A percentile compares a stretch with the other conserved stretches of the same genome.
These are phyloP conservation scores for Rousettus leschenaultii DNA, from an alignment of 2,113 vertebrate genomes.

Conservation along the genomic window DNA sequence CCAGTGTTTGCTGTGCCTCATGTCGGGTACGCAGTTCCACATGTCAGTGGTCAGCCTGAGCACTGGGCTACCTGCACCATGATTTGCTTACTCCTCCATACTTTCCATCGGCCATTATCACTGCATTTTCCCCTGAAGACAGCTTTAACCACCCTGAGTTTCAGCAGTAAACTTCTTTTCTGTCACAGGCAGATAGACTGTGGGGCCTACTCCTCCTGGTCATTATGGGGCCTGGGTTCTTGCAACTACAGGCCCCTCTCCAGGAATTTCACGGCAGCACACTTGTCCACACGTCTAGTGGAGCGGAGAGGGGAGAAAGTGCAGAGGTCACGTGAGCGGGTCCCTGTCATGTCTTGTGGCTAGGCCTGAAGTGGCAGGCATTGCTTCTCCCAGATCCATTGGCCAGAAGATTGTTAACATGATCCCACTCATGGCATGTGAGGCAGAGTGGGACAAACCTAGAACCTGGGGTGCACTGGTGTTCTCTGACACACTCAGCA, in stretches of 20 bases:
- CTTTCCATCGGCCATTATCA: not conserved
- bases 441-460: too few species aligned
- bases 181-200: not conserved
- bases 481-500: not conserved
- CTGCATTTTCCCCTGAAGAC: not conserved
- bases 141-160: not conserved
- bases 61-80: rapidly evolving
- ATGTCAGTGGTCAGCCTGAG: rapidly evolving
- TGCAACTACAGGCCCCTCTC: too few species aligned
- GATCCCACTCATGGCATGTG: not conserved
- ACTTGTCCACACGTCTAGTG: rapidly evolving
- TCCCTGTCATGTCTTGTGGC: not conserved
- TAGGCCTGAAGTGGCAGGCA: not conserved
- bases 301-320: not conserved
- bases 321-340: not conserved
- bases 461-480: too few species aligned
- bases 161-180: not conserved
- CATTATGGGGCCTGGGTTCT: not conserved
- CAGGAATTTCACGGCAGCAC: rapidly evolving
- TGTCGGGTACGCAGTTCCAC: not conserved
- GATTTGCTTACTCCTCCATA: too few species aligned
- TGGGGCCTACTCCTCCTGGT: not conserved
- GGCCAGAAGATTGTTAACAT: not conserved
- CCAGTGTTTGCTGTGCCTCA: not conserved
- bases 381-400: not conserved